Evolutionary conservation across 2,888 invertebrate genomes (phyloP).

Genomic region (Callyntrura sp.): DNA sequence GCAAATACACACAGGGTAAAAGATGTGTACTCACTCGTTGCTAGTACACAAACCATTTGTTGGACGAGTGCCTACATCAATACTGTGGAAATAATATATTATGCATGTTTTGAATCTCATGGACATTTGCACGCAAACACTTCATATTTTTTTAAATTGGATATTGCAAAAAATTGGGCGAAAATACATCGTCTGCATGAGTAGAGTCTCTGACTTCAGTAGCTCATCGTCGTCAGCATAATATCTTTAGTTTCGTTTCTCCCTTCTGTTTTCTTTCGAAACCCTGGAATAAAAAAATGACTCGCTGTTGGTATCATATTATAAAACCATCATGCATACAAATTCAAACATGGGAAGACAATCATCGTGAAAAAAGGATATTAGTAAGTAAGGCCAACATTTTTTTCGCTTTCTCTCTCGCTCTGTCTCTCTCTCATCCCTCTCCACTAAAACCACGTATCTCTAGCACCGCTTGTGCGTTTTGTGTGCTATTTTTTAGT

Average conservation of each 20-base stretch:
- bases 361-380: constrained; percentile 30
- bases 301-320: constrained; percentile 31
- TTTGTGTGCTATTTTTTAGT: constrained; percentile 3
- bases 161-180: constrained; percentile 47
- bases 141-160: constrained; percentile 59
- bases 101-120: constrained; percentile 56
- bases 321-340: constrained; percentile 35
- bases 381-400: not conserved
- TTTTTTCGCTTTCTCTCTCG: not conserved
- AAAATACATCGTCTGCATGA: constrained; percentile 46
- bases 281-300: not conserved
- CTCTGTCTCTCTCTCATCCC: not conserved
- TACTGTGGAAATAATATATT: constrained; percentile 42
- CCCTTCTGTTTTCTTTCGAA: not conserved
- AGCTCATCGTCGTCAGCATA: constrained; percentile 5
- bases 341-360: constrained; percentile 50
- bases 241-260: constrained; percentile 9
- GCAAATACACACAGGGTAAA: constrained; percentile 14
- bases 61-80: constrained; percentile 57
- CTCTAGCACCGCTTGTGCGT: not conserved
- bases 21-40: not conserved
- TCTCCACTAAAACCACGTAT: not conserved
- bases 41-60: constrained; percentile 29
- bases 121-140: constrained; percentile 59
- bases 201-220: constrained; percentile 9